Evolutionary conservation across 2,113 vertebrate genomes (phyloP).

Genomic region (Semnornis frantzii): DNA sequence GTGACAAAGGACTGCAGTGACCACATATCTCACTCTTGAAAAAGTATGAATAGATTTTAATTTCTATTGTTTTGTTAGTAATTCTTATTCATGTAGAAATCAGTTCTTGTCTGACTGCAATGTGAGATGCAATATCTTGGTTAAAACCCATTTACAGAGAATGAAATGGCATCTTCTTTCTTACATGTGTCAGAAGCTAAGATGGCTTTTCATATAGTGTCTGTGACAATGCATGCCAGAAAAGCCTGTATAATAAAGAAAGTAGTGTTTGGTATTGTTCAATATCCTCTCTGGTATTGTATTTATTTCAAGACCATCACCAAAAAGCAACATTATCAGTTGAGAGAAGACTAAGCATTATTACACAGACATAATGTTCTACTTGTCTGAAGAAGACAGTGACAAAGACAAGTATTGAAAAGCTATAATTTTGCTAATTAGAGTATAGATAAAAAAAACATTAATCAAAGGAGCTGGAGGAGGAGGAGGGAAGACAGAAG

Average conservation of each 20-base stretch:
- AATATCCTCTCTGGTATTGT: neutral
- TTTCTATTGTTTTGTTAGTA: conserved; percentile 27
- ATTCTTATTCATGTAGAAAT: conserved; percentile 4
- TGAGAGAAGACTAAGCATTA: neutral
- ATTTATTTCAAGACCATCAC: neutral
- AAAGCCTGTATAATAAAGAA: neutral
- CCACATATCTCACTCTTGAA: conserved; percentile 14
- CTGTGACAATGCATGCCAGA: neutral
- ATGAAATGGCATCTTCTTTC: neutral
- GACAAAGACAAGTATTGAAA: neutral
- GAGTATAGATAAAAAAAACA: neutral
- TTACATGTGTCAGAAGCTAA: neutral
- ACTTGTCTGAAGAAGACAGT: neutral
- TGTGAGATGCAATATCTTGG: neutral
- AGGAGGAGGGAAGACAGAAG: neutral
- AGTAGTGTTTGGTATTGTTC: neutral
- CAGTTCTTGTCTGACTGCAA: neutral
- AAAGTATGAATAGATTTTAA: conserved; percentile 28
- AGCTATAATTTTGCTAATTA: neutral
- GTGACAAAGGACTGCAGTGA: neutral
- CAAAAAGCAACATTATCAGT: neutral
- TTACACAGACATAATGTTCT: neutral
- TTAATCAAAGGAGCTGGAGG: neutral
- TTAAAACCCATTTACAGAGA: neutral
- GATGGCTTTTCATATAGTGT: neutral